Conservation (phyloP, 2,888 invertebrate species). For the Latrodectus elegans region DNA sequence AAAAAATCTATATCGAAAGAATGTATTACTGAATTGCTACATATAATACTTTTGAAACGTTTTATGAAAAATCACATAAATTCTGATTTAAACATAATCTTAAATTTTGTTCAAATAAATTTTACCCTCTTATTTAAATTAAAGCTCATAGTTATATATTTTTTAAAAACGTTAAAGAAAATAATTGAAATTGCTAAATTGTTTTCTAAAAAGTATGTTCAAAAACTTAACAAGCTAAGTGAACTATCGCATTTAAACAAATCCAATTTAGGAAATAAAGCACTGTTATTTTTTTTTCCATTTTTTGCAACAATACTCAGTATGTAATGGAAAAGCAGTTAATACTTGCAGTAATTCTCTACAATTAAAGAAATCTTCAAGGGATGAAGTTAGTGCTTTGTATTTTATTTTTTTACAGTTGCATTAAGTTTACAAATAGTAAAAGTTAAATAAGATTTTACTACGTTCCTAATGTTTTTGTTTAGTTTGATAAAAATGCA, state of each 20-base stretch:
- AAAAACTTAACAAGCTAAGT: too few relatives aligned
- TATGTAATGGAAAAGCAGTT: slow-evolving; percentile 47
- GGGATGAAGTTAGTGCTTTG: slow-evolving; percentile 16
- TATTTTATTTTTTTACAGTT: slow-evolving; percentile 12
- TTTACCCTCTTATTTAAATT: too few relatives aligned
- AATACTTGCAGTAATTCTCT: slow-evolving; percentile 24
- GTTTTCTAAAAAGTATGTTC: too few relatives aligned
- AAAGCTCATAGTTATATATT: too few relatives aligned
- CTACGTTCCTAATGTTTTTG: slow-evolving; percentile 12
- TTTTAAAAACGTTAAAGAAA: too few relatives aligned
- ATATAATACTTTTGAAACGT: too few relatives aligned
- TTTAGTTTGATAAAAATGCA: slow-evolving; percentile 21
- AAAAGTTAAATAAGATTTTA: slow-evolving; percentile 25
- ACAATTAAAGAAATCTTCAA: slow-evolving; percentile 52
- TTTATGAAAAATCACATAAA: too few relatives aligned
- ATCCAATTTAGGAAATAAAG: slow-evolving; percentile 12
- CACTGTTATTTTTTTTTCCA: neutral
- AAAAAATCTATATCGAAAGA: too few relatives aligned
- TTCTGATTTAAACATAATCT: too few relatives aligned
- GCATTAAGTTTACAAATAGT: slow-evolving; percentile 44
- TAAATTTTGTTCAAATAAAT: too few relatives aligned
- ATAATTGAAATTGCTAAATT: too few relatives aligned
- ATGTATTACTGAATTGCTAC: too few relatives aligned
- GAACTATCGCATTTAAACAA: slow-evolving; percentile 18
- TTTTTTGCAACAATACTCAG: neutral